Conservation (phyloP, 2,888 invertebrate genomes). For the Odontothrips loti region DNA sequence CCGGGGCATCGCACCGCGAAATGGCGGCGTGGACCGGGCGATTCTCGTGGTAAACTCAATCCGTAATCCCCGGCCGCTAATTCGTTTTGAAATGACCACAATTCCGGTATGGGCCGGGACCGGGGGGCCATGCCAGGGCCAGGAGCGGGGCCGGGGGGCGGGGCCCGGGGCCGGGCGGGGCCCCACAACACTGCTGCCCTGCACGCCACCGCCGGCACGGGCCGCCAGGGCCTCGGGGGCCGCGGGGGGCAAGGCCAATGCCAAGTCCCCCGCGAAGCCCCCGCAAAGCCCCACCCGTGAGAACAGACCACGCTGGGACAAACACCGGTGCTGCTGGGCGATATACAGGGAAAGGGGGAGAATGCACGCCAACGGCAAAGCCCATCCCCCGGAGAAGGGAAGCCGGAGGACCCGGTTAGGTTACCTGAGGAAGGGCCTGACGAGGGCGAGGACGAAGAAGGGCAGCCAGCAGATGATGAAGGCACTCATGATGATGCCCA, state of each 20-base stretch:
- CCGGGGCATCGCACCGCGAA: too few relatives aligned
- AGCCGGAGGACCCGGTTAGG: too few relatives aligned
- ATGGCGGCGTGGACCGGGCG: too few relatives aligned
- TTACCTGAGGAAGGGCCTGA: slow-evolving; percentile 72
- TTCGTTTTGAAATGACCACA: too few relatives aligned
- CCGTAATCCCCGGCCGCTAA: too few relatives aligned
- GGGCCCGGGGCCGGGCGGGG: neutral
- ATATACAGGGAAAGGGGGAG: neutral
- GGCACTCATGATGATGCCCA: slow-evolving; percentile 94
- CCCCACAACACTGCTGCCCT: neutral
- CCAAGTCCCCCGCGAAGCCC: neutral
- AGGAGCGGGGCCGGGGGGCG: too few relatives aligned
- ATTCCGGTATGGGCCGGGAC: too few relatives aligned
- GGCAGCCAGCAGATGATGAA: slow-evolving; percentile 93
- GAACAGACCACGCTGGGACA: neutral
- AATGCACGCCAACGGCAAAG: neutral
- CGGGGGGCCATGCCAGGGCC: too few relatives aligned
- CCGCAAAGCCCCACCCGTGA: neutral
- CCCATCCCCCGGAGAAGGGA: neutral
- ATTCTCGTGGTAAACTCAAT: too few relatives aligned
- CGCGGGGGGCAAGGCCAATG: too few relatives aligned
- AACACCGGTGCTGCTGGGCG: neutral
- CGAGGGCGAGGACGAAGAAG: slow-evolving; percentile 89
- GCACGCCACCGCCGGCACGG: neutral
- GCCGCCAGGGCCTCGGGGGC: too few relatives aligned